Percentiles rank a stretch among this genome's conserved stretches.
Conservation (phyloP, 2,113 vertebrate species). For the Chionomys nivalis region DNA sequence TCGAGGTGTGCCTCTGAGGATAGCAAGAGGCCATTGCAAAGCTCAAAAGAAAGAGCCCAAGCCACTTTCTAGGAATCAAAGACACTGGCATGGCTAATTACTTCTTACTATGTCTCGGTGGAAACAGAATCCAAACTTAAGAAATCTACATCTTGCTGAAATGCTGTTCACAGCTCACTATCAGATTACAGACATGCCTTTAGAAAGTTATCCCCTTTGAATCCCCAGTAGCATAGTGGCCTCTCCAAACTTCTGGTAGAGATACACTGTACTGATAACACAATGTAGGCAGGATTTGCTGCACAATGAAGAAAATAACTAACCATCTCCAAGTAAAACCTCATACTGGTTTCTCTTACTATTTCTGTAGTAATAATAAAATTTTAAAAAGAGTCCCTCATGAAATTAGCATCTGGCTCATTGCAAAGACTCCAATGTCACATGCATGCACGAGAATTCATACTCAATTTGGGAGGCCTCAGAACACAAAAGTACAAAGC, state of each 20-base stretch:
- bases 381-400: not conserved
- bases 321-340: not conserved
- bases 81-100: not conserved
- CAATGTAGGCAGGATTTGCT: not conserved
- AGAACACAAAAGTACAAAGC: not conserved
- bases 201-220: not conserved
- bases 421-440: not conserved
- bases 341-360: not conserved
- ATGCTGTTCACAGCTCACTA: not conserved
- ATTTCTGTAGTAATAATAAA: not conserved
- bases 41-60: not conserved
- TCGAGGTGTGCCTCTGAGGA: not conserved
- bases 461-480: not conserved
- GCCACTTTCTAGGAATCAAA: not conserved
- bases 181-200: not conserved
- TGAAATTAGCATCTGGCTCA: not conserved
- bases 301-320: constrained; percentile 22
- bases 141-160: not conserved
- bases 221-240: not conserved
- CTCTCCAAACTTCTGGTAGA: not conserved
- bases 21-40: not conserved
- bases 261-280: not conserved
- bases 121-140: not conserved
- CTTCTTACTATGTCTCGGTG: not conserved
- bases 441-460: not conserved